These are phyloP conservation scores for Lamellibrachia satsuma DNA, from an alignment of 2,888 invertebrate species.

Conservation along the genomic window DNA sequence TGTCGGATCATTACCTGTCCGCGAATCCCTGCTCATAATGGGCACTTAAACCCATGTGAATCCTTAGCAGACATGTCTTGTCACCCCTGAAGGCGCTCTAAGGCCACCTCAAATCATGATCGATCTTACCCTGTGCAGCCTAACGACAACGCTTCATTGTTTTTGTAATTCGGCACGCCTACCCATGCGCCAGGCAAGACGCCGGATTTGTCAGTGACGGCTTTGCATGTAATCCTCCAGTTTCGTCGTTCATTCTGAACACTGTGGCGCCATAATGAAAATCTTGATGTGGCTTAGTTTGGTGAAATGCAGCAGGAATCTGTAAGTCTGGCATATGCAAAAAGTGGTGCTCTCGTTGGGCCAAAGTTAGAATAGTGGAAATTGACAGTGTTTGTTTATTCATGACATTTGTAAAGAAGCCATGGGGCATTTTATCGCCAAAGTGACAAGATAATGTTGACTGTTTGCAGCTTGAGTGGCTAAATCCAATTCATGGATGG, in stretches of 20 bases:
- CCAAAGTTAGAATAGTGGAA: neutral
- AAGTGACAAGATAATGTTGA: neutral
- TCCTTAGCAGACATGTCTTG: neutral
- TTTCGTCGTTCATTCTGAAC: neutral
- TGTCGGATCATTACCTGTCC: constrained; percentile 17
- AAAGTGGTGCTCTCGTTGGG: neutral
- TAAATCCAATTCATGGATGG: neutral
- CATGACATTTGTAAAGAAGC: neutral
- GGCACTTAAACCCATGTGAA: neutral
- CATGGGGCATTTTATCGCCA: neutral
- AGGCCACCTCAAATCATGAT: neutral
- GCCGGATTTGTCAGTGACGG: neutral
- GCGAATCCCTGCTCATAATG: constrained; percentile 5
- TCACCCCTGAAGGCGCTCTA: constrained; percentile 10
- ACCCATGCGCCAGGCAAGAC: neutral
- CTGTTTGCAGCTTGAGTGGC: neutral
- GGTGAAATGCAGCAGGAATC: constrained; percentile 1
- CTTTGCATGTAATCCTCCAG: neutral
- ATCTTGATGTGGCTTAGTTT: constrained; percentile 7
- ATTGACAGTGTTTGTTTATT: neutral
- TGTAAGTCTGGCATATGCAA: neutral
- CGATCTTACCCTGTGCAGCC: neutral
- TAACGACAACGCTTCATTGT: constrained; percentile 10
- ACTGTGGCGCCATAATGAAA: constrained; percentile 1
- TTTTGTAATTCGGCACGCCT: constrained; percentile 6